A percentile compares a stretch with the other conserved stretches of the same genome.
These are phyloP conservation scores for Philonicus albiceps DNA, from an alignment of 2,888 invertebrate genomes.

Conservation along the genomic window DNA sequence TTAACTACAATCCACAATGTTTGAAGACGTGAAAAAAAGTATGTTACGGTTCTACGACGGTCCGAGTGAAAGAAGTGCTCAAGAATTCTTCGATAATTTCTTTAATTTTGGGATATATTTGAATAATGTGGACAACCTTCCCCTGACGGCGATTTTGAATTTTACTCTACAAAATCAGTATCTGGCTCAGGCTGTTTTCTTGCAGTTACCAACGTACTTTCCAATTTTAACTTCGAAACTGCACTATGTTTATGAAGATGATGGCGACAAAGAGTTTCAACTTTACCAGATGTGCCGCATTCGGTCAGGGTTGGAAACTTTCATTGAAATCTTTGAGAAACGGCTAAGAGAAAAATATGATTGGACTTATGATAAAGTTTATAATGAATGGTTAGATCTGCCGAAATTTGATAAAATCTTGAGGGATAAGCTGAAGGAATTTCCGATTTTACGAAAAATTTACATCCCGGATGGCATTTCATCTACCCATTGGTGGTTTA, in stretches of 20 bases:
- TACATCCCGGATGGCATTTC: neutral
- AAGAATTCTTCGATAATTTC: neutral
- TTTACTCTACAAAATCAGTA: neutral
- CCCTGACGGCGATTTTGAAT: neutral
- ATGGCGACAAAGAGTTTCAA: neutral
- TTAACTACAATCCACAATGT: neutral
- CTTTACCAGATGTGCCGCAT: neutral
- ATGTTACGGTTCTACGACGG: neutral
- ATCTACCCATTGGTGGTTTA: neutral
- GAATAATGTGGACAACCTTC: neutral
- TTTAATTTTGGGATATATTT: neutral
- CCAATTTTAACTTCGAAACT: neutral
- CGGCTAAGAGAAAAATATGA: neutral
- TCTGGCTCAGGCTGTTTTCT: neutral
- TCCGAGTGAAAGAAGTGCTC: neutral
- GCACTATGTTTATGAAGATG: neutral
- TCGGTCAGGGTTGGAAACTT: neutral
- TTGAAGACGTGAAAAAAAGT: neutral
- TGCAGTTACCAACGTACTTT: neutral
- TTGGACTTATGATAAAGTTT: neutral
- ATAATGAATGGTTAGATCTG: neutral
- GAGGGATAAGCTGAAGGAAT: neutral
- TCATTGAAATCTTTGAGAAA: neutral
- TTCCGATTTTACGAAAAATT: neutral
- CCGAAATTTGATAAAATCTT: neutral